These are phyloP conservation scores for Burhinus oedicnemus DNA, from an alignment of 2,113 vertebrate species.

Conservation along the genomic window DNA sequence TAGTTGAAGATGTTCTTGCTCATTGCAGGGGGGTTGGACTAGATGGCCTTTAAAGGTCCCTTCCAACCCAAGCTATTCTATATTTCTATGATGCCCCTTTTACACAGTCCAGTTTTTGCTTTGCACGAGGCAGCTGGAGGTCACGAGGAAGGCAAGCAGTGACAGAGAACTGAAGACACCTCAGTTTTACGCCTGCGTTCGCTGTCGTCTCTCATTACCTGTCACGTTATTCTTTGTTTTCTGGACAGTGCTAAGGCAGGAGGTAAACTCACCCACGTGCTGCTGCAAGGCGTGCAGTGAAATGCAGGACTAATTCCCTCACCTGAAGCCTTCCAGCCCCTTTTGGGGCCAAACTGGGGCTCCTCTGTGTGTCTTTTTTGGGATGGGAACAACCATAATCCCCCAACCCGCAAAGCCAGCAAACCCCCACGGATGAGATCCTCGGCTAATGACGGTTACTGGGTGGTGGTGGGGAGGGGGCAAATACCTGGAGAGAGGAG, in stretches of 20 bases:
- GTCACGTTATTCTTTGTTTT: not conserved
- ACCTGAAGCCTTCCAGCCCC: not conserved
- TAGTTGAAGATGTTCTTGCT: not conserved
- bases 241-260: not conserved
- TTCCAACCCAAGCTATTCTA: not conserved
- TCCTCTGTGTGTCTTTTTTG: not conserved
- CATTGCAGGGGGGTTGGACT: fast-evolving
- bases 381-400: fast-evolving
- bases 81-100: not conserved
- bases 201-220: fast-evolving
- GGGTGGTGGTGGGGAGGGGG: not conserved
- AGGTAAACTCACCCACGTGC: not conserved
- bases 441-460: not conserved
- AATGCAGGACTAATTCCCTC: not conserved
- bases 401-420: not conserved
- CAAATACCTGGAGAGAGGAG: not conserved
- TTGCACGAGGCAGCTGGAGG: not conserved
- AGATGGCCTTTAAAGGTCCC: not conserved
- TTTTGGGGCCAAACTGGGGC: not conserved
- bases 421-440: not conserved
- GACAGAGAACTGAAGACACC: not conserved
- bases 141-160: not conserved
- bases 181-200: not conserved
- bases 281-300: not conserved
- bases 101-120: not conserved